Percentiles rank a stretch among this genome's conserved stretches.
Conservation (phyloP, 1,140 invertebrate species). For the Caenorhabditis inopinata region DNA sequence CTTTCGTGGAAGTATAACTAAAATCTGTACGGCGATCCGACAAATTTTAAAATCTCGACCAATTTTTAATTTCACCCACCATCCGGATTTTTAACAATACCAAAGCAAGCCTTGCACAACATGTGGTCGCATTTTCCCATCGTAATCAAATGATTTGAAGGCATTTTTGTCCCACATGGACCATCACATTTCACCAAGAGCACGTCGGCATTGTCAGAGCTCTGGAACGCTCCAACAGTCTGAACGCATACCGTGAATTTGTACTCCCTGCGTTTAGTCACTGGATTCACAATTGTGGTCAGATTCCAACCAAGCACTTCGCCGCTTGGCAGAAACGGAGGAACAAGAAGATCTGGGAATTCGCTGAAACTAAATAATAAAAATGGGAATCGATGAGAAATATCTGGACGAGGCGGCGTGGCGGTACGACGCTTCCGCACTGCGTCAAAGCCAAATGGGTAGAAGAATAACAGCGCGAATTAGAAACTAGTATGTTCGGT, state of each 20-base stretch:
- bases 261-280: neutral
- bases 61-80: neutral
- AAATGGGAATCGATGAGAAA: neutral
- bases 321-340: neutral
- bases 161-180: neutral
- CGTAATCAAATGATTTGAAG: neutral
- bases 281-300: neutral
- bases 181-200: neutral
- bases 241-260: slow-evolving; percentile 8
- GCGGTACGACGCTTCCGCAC: too few relatives aligned
- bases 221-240: neutral
- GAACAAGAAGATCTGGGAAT: neutral
- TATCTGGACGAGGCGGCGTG: too few relatives aligned
- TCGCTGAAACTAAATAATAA: neutral
- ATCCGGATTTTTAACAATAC: neutral
- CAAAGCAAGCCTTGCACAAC: slow-evolving; percentile 16
- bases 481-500: too few relatives aligned
- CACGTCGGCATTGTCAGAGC: neutral
- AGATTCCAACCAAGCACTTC: neutral
- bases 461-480: too few relatives aligned
- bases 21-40: too few relatives aligned
- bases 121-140: slow-evolving; percentile 3
- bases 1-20: too few relatives aligned
- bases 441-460: too few relatives aligned
- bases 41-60: neutral